phyloP scores from a whole-genome alignment of 2,888 invertebrate genomes.

The Dryadula phaetusa region DNA sequence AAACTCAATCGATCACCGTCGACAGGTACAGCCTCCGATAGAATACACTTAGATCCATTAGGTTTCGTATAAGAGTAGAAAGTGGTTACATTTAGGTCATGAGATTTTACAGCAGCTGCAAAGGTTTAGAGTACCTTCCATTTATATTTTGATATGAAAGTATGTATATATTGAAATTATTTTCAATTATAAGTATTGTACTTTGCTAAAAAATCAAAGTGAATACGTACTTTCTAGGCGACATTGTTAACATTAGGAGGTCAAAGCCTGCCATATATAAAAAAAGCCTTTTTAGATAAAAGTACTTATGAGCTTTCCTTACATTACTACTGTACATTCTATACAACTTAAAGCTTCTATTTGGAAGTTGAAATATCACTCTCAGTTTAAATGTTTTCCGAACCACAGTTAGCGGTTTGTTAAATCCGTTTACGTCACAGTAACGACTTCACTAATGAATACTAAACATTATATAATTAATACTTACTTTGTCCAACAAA shows the following conservation, averaged over 20 bases:
- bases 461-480: conserved; percentile 9
- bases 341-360: neutral
- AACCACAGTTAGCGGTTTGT: neutral
- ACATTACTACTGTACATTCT: neutral
- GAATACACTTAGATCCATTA: conserved; percentile 40
- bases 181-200: too few relatives aligned
- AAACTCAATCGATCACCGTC: conserved; percentile 41
- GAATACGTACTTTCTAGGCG: too few relatives aligned
- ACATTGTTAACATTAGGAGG: too few relatives aligned
- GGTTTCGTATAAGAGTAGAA: conserved; percentile 42
- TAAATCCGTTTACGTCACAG: conserved; percentile 12
- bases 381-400: neutral
- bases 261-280: too few relatives aligned
- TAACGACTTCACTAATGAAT: conserved; percentile 9
- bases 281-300: too few relatives aligned
- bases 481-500: neutral
- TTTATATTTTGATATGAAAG: neutral
- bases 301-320: too few relatives aligned
- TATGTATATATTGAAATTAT: neutral
- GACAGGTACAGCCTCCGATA: conserved; percentile 35
- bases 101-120: conserved; percentile 29
- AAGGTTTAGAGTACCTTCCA: neutral
- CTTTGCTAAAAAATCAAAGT: too few relatives aligned
- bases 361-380: neutral
- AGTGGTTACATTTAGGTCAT: conserved; percentile 40